Evolutionary conservation across 2,888 invertebrate genomes (phyloP).

Genomic region (Cryptus armator): DNA sequence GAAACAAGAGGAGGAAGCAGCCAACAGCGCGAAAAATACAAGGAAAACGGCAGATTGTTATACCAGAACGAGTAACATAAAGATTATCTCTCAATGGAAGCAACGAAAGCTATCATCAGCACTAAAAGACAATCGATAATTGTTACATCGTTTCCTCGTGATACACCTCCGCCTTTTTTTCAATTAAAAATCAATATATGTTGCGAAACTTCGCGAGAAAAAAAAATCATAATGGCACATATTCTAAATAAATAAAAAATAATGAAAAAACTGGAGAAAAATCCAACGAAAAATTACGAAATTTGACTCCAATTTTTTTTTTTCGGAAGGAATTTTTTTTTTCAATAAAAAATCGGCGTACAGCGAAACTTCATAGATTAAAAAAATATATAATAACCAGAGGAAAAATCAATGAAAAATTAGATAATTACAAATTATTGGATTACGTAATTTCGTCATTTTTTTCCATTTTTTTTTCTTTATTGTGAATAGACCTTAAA

Average conservation of each 20-base stretch:
- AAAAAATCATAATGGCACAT: not conserved
- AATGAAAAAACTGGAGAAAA: no score
- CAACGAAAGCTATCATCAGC: not conserved
- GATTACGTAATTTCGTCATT: not conserved
- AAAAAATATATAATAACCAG: no score
- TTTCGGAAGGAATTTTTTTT: no score
- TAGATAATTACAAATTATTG: not conserved
- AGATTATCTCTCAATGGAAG: conserved; percentile 25
- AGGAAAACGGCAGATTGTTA: conserved; percentile 31
- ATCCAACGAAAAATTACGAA: no score
- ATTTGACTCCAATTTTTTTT: no score
- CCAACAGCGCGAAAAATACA: conserved; percentile 20
- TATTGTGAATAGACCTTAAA: conserved; percentile 52
- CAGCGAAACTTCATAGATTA: no score
- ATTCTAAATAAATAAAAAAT: no score
- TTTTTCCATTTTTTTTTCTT: conserved; percentile 21
- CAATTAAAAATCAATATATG: not conserved
- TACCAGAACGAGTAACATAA: conserved; percentile 32
- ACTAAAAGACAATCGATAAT: not conserved
- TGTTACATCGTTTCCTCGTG: no score
- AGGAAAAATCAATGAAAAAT: not conserved
- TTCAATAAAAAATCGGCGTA: no score
- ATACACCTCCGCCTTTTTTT: no score
- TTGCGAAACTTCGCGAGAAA: not conserved
- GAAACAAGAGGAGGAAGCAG: conserved; percentile 25